Percentiles rank a stretch among this genome's conserved stretches.
phyloP scores from a whole-genome alignment of 2,888 invertebrate genomes.

The Apocheima hispidaria region DNA sequence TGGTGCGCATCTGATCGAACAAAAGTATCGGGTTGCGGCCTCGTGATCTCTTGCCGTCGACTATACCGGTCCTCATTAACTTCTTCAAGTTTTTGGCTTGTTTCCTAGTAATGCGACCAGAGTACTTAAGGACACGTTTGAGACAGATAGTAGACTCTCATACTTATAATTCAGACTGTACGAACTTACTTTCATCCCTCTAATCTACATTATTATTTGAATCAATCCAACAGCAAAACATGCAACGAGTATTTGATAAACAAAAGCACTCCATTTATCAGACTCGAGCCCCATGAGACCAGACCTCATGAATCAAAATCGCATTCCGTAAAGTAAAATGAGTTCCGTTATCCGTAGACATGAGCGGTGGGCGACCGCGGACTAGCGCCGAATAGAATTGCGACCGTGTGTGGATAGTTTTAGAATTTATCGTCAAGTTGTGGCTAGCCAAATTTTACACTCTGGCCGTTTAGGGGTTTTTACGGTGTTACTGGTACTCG shows the following conservation, averaged over 20 bases:
- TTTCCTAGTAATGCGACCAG: too few species aligned
- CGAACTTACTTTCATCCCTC: too few species aligned
- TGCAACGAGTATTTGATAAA: slow-evolving; percentile 4
- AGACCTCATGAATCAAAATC: slow-evolving; percentile 6
- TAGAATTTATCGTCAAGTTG: slow-evolving; percentile 50
- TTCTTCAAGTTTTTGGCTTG: too few species aligned
- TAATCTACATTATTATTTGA: too few species aligned
- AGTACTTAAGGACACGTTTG: too few species aligned
- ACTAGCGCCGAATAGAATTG: slow-evolving; percentile 1
- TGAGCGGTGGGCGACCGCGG: slow-evolving; percentile 4
- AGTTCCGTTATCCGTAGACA: not conserved
- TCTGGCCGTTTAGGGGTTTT: slow-evolving; percentile 37
- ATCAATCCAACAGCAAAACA: not conserved
- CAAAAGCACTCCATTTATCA: not conserved
- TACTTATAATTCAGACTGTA: too few species aligned
- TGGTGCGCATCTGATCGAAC: too few species aligned
- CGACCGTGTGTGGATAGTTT: slow-evolving; percentile 40
- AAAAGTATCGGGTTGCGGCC: too few species aligned
- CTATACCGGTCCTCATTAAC: too few species aligned
- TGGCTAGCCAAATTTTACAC: slow-evolving; percentile 48
- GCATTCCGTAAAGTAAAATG: slow-evolving; percentile 9
- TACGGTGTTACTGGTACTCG: slow-evolving; percentile 37
- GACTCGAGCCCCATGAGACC: too few species aligned
- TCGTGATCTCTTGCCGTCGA: too few species aligned
- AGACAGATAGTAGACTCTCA: too few species aligned